These are phyloP conservation scores for Phalacrocorax brasilianus DNA, from an alignment of 2,113 vertebrate species.

Conservation along the genomic window DNA sequence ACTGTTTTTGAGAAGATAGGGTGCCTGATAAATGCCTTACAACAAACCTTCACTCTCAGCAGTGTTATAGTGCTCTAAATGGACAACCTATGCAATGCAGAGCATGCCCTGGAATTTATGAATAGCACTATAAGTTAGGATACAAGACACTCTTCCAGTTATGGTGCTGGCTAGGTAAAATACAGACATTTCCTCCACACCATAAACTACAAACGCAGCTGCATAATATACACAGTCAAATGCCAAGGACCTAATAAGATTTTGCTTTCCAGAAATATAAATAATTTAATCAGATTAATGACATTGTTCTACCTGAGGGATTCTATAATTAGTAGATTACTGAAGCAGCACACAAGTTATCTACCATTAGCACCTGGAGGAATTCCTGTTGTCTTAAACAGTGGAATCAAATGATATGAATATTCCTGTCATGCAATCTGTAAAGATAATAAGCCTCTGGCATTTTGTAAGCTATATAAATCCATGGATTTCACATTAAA, in stretches of 20 bases:
- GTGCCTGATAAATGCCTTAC: background rate
- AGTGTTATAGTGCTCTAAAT: background rate
- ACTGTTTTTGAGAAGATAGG: background rate
- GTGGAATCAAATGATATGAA: conserved; percentile 71
- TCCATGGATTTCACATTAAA: conserved; percentile 79
- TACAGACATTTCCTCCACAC: background rate
- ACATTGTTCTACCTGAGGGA: conserved; percentile 78
- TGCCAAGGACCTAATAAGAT: conserved; percentile 70
- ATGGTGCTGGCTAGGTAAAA: background rate
- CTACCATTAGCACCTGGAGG: conserved; percentile 80
- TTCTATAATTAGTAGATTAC: conserved; percentile 80
- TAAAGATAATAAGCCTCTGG: conserved; percentile 81
- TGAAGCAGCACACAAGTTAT: conserved; percentile 76
- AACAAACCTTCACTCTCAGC: background rate
- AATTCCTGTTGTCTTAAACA: conserved; percentile 75
- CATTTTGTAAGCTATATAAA: conserved; percentile 81
- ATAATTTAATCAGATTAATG: conserved; percentile 85
- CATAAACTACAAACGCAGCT: background rate
- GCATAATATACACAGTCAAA: conserved; percentile 56
- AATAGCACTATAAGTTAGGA: background rate
- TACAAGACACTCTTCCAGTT: background rate
- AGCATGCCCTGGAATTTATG: background rate
- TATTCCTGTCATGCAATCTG: conserved; percentile 76
- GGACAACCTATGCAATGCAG: background rate
- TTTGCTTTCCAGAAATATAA: conserved; percentile 74